phyloP scores from a whole-genome alignment of 2,888 invertebrate genomes.

The Cataglyphis altisquamis region DNA sequence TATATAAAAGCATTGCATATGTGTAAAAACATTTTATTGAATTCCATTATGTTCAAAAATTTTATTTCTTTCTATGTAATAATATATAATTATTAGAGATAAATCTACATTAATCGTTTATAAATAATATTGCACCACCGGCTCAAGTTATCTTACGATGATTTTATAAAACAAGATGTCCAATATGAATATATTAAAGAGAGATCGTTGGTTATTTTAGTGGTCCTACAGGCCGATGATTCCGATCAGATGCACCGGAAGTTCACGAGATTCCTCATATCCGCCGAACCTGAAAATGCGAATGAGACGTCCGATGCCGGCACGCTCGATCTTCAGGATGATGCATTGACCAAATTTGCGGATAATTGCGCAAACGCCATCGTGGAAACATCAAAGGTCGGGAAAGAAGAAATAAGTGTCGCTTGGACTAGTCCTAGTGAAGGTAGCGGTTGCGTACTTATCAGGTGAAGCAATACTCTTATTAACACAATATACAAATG shows the following conservation, averaged over 20 bases:
- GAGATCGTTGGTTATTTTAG: constrained; percentile 84
- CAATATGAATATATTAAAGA: constrained; percentile 13
- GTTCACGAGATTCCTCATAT: constrained; percentile 93
- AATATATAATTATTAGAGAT: not conserved
- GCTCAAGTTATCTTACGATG: not conserved
- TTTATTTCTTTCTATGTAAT: not conserved
- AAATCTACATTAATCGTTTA: not conserved
- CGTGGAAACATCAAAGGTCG: constrained; percentile 92
- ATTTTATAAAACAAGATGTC: not conserved
- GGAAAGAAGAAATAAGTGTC: constrained; percentile 94
- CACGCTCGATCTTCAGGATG: constrained; percentile 85
- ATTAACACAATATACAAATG: constrained; percentile 51
- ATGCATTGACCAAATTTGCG: constrained; percentile 90
- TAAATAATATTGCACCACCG: not conserved
- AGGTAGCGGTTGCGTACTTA: constrained; percentile 94
- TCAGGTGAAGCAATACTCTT: constrained; percentile 88
- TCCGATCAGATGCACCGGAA: constrained; percentile 88
- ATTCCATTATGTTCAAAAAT: not conserved
- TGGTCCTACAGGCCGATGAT: constrained; percentile 90
- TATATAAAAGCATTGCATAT: not conserved
- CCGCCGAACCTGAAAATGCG: constrained; percentile 90
- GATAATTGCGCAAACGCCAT: constrained; percentile 95
- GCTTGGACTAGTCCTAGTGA: constrained; percentile 96
- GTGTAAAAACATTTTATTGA: constrained; percentile 11
- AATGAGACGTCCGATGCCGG: constrained; percentile 82